These are phyloP conservation scores for Actinia equina DNA, from an alignment of 64 coral and sea anemone species.

Conservation along the genomic window DNA sequence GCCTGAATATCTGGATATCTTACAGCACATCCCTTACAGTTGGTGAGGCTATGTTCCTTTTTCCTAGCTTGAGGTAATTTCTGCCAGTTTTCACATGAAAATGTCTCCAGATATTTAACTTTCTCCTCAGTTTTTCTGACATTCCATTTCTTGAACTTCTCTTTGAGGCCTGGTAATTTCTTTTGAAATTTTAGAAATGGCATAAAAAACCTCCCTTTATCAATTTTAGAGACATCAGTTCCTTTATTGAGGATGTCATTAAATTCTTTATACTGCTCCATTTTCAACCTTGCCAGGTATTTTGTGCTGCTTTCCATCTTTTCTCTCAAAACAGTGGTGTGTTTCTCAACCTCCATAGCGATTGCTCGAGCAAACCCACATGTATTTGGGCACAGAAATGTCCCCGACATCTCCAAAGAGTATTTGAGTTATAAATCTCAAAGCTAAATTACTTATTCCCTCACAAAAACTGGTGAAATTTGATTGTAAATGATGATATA, in stretches of 20 bases:
- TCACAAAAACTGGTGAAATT: constrained; percentile 6
- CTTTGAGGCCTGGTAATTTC: constrained; percentile 30
- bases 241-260: constrained; percentile 1
- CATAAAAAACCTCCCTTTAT: constrained; percentile 9
- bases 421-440: background rate
- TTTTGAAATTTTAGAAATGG: constrained; percentile 35
- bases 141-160: constrained; percentile 51
- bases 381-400: constrained; percentile 39
- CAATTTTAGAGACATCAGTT: background rate
- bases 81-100: constrained; percentile 39
- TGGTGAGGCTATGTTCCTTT: no score
- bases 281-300: constrained; percentile 18
- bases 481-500: constrained; percentile 1
- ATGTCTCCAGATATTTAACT: constrained; percentile 44
- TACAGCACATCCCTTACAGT: no score
- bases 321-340: constrained; percentile 3
- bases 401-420: constrained; percentile 24
- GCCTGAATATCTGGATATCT: no score
- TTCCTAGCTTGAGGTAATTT: no score
- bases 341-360: constrained; percentile 6
- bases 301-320: constrained; percentile 14
- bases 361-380: constrained; percentile 46
- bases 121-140: constrained; percentile 30
- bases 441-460: no score
- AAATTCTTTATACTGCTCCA: constrained; percentile 28